Evolutionary conservation across 2,113 vertebrate genomes (phyloP).

Genomic region (Zosterops japonicus): DNA sequence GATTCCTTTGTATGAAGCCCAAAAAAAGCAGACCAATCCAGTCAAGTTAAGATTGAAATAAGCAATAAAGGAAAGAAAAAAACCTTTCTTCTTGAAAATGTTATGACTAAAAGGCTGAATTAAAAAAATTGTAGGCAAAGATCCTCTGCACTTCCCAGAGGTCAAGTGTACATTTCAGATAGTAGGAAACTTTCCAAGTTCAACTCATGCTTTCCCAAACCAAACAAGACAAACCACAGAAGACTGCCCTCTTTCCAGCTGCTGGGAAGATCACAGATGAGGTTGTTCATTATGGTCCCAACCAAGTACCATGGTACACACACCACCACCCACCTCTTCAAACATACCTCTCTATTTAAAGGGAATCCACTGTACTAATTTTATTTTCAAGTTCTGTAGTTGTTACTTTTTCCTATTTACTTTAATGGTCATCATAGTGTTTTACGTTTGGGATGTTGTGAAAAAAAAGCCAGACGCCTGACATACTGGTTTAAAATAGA

Average conservation of each 20-base stretch:
- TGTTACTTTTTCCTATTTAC: not conserved
- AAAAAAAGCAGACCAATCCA: not conserved
- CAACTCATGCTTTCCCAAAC: slow-evolving; percentile 21
- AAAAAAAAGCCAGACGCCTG: not conserved
- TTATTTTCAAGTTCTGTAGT: not conserved
- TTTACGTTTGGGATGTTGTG: not conserved
- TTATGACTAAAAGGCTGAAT: not conserved
- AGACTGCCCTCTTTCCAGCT: not conserved
- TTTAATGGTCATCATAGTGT: not conserved
- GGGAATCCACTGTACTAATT: not conserved
- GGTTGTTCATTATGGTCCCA: not conserved
- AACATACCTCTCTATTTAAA: slow-evolving; percentile 4
- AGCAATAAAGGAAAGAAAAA: not conserved
- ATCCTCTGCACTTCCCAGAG: not conserved
- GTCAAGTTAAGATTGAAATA: not conserved
- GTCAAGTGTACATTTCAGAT: not conserved
- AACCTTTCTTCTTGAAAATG: not conserved
- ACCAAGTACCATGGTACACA: not conserved
- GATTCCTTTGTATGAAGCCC: not conserved
- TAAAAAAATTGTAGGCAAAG: not conserved
- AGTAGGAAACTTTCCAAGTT: slow-evolving; percentile 7
- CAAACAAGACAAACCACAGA: slow-evolving; percentile 47
- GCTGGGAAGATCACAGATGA: slow-evolving; percentile 1
- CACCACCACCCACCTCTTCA: not conserved
- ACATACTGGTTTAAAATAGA: slow-evolving; percentile 37